phyloP scores from a whole-genome alignment of 1,140 invertebrate species.

The Ceratosolen solmsi region DNA sequence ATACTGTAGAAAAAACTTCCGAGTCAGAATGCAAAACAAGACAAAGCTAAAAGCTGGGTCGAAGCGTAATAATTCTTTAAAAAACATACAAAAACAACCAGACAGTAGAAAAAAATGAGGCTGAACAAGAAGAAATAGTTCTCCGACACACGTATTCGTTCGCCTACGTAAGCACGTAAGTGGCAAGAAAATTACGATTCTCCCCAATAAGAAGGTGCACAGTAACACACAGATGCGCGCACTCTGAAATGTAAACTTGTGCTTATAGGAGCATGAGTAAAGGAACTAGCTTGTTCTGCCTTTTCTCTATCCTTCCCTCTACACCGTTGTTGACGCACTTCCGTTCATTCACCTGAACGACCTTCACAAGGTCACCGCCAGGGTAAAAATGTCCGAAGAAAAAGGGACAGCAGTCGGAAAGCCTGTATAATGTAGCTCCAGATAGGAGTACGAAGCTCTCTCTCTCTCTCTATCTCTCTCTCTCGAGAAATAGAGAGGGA shows the following conservation, averaged over 20 bases:
- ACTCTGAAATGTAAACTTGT: constrained; percentile 34
- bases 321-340: constrained; percentile 46
- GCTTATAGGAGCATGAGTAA: constrained; percentile 26
- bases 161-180: constrained; percentile 40
- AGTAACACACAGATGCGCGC: not conserved
- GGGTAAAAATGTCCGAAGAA: constrained; percentile 55
- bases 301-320: constrained; percentile 5
- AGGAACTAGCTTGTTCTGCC: not conserved
- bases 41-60: not conserved
- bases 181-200: constrained; percentile 50
- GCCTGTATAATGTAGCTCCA: not conserved
- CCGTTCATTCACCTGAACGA: constrained; percentile 73
- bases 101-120: not conserved
- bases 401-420: not conserved
- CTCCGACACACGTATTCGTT: constrained; percentile 1
- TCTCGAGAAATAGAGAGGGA: not conserved
- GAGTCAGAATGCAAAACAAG: constrained; percentile 13
- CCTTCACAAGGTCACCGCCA: constrained; percentile 71
- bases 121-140: constrained; percentile 34
- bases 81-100: not conserved
- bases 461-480: too few relatives aligned
- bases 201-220: constrained; percentile 23
- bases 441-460: too few relatives aligned
- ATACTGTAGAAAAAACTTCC: constrained; percentile 7
- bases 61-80: constrained; percentile 1